Percentiles rank a stretch among this genome's conserved stretches.
phyloP scores from a whole-genome alignment of 2,113 vertebrate genomes.

The Gnathonemus longibarbis region DNA sequence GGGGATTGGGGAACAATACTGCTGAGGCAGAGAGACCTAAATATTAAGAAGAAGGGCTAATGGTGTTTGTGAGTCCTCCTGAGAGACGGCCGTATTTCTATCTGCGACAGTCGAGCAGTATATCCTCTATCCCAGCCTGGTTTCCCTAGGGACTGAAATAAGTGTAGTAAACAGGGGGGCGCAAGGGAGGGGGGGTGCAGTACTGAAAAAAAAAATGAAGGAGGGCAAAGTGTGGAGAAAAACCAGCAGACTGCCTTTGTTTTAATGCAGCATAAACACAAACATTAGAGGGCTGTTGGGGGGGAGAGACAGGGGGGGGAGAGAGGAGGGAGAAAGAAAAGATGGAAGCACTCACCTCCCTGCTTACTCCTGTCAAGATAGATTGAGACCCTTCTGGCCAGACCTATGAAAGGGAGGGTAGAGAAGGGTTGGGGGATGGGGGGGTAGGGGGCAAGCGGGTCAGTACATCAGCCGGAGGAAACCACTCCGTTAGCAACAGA shows the following conservation, averaged over 20 bases:
- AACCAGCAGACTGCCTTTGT: no score
- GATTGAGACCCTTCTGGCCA: conserved; percentile 83
- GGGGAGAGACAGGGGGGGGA: no score
- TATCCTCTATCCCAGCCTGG: background rate
- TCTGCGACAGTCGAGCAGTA: background rate
- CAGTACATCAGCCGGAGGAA: background rate
- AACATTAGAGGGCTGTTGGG: no score
- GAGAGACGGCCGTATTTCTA: background rate
- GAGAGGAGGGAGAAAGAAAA: conserved; percentile 13
- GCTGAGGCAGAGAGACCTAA: background rate
- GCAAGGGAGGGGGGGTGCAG: background rate
- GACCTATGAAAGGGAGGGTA: conserved; percentile 62
- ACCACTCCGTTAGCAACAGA: conserved; percentile 10
- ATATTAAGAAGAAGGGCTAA: background rate
- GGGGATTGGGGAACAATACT: background rate
- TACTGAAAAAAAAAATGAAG: background rate
- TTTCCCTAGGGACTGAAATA: background rate
- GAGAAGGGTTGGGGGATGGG: conserved; percentile 17
- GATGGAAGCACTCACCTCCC: conserved; percentile 72
- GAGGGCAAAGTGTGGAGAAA: no score
- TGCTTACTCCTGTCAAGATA: conserved; percentile 87
- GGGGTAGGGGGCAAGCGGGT: background rate
- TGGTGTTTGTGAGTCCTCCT: background rate
- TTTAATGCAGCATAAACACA: no score
- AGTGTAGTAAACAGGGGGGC: background rate